These are phyloP conservation scores for Streblospio benedicti DNA, from an alignment of 1,140 invertebrate species.

Conservation along the genomic window DNA sequence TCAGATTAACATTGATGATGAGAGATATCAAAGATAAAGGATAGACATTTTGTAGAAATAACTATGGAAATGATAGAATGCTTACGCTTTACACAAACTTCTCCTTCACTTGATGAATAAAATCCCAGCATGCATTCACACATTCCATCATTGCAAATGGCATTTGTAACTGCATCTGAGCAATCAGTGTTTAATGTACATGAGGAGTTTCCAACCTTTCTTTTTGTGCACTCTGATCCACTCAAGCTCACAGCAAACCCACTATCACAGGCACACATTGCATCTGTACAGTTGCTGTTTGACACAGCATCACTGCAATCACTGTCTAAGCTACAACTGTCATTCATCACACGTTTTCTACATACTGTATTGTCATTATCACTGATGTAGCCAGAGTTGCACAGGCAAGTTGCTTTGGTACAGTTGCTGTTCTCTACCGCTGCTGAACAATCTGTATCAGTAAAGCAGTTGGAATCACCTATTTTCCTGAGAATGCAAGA, in stretches of 20 bases:
- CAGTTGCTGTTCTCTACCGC: conserved; percentile 23
- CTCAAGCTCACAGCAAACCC: neutral
- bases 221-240: neutral
- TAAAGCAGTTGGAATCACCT: conserved; percentile 7
- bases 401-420: conserved; percentile 13
- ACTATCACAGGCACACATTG: neutral
- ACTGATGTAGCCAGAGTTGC: conserved; percentile 13
- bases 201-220: neutral
- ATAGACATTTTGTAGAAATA: no score
- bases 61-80: no score
- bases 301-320: neutral
- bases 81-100: no score
- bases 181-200: neutral
- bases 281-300: neutral
- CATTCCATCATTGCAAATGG: no score
- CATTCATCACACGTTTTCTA: conserved; percentile 9
- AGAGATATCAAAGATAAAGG: no score
- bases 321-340: conserved; percentile 4
- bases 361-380: conserved; percentile 3
- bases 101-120: no score
- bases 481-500: neutral
- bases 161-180: neutral
- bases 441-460: conserved; percentile 18
- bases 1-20: no score
- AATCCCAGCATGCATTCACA: no score